These are phyloP conservation scores for Sterna hirundo DNA, from an alignment of 2,113 vertebrate species.

Conservation along the genomic window DNA sequence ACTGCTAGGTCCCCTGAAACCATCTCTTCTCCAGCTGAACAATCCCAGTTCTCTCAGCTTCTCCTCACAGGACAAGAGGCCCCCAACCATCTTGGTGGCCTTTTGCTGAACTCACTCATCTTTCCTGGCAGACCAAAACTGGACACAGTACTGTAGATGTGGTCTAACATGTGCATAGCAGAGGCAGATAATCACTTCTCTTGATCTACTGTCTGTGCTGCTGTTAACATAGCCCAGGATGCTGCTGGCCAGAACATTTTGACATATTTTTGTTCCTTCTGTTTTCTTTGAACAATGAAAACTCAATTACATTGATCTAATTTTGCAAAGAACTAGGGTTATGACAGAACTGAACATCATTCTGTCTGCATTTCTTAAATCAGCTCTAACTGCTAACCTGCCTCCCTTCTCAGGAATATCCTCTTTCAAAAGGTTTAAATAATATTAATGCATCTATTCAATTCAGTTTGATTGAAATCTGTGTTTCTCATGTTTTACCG, in stretches of 20 bases:
- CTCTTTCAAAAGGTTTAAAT: not conserved
- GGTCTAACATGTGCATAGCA: not conserved
- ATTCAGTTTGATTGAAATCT: not conserved
- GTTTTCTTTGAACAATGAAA: not conserved
- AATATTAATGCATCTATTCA: not conserved
- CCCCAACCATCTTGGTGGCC: not conserved
- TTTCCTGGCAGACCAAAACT: not conserved
- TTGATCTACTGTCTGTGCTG: not conserved
- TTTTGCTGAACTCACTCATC: not conserved
- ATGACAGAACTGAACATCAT: not conserved
- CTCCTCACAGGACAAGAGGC: not conserved
- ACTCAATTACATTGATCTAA: not conserved
- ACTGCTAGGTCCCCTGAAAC: not conserved
- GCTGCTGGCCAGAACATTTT: not conserved
- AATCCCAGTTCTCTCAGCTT: not conserved
- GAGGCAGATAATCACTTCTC: not conserved
- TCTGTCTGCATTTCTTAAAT: not conserved
- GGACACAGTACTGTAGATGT: not conserved
- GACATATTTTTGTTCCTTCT: not conserved
- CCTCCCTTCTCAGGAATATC: not conserved
- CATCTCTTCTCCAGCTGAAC: not conserved
- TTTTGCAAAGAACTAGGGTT: not conserved
- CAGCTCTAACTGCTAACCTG: not conserved
- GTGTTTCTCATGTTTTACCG: not conserved
- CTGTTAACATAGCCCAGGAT: not conserved